Base-by-base conservation (phyloP, 2,797 vertebrate genomes). In the Loriculus beryllinus region DNA sequence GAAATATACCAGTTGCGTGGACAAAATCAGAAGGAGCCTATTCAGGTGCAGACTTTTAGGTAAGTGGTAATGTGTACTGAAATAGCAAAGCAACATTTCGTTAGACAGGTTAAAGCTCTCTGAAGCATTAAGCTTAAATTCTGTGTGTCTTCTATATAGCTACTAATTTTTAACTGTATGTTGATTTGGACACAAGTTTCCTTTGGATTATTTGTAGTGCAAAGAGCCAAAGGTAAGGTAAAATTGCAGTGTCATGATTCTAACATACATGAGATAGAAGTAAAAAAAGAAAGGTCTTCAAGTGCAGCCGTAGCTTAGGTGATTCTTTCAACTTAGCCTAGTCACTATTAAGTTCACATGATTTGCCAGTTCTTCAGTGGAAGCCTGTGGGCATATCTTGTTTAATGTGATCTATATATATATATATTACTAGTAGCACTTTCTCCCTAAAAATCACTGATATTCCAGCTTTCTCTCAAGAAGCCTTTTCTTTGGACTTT, bases 11-110 rank as follows among this genome's bases (percentile, higher is more conserved):
- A 99, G 97, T 98, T 99, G 97, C 99, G 99, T 89, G 99, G 99
- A 69, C 99, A 99, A 98, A 99, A 98, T 97, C 98, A 99, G 97
- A 99, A 99, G 94, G 99, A 99, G 94, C 99, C 99, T 33, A 97
- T 99, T 82, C 99, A 99, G 14, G 99, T 99, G 97, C 99, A 99
- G 96, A 99, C 99, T 6, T 99, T 99, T 96, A 99, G 99, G 99
- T 99, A 88, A 95, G 94, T 22, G 19, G 12, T 74, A 52, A 33
- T 3, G 23, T 3, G 6, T 59, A 22, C 40, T 60, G 72, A 57
- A 87, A 22, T 20, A 57, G 35, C 19, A 22, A 4, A 78, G 39
- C 57, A 88, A 20, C 7, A 35, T 6, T 31, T 62, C 16, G 6
- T 45, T 80, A 40, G 9, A 54, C 23, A 76, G 13, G 5, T 40